Percentiles rank a stretch among this genome's conserved stretches.
These are phyloP conservation scores for Bombyx mori DNA, from an alignment of 1,140 invertebrate species.

Conservation along the genomic window ASM3026992v2 NC_085131.1:7991501-7992000, in stretches of 20 bases:
- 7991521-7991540: no score
- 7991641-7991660: background rate
- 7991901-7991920: conserved; percentile 1
- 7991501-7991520: no score
- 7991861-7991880: conserved; percentile 4
- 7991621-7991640: background rate
- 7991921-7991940: background rate
- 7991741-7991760: background rate
- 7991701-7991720: background rate
- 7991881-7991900: conserved; percentile 8
- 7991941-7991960: background rate
- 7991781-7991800: background rate
- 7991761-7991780: conserved; percentile 3
- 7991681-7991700: background rate
- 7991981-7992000: no score
- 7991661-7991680: background rate
- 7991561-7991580: background rate
- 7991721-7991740: background rate
- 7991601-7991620: background rate
- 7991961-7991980: no score
- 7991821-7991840: conserved; percentile 4
- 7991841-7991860: background rate
- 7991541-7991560: no score
- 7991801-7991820: conserved; percentile 1
- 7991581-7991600: background rate